Evolutionary conservation across 2,113 vertebrate species (phyloP).

Genomic region (Nothoprocta perdicaria): DNA sequence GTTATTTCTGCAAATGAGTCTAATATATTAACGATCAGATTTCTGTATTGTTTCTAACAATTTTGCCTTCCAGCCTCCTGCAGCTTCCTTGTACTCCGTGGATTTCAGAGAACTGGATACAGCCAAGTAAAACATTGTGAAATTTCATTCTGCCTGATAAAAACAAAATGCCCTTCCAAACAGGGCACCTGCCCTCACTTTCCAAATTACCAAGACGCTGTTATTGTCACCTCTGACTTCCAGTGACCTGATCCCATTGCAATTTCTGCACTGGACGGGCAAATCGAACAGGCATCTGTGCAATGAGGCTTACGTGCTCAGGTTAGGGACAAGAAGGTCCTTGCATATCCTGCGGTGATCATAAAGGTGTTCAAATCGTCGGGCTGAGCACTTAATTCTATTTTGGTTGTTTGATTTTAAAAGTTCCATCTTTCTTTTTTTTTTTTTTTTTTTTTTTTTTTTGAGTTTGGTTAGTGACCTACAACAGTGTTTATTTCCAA

Average conservation of each 20-base stretch:
- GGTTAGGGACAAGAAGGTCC: background rate
- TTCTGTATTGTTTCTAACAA: background rate
- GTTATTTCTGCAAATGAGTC: background rate
- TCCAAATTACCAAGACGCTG: background rate
- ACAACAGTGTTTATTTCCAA: background rate
- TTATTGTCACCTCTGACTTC: background rate
- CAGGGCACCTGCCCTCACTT: background rate
- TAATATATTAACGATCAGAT: background rate
- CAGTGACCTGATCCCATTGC: background rate
- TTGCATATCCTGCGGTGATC: background rate
- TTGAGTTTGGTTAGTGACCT: background rate
- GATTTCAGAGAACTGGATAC: background rate
- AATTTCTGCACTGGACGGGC: background rate
- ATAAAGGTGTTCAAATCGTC: background rate
- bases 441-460: background rate
- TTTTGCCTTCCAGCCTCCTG: background rate
- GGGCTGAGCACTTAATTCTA: fast-evolving
- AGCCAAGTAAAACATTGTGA: conserved; percentile 25
- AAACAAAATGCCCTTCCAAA: background rate
- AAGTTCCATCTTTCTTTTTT: too few species aligned
- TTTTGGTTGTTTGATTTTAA: background rate
- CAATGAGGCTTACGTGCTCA: background rate
- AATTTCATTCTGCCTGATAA: background rate
- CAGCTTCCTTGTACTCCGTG: background rate
- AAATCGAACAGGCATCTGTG: background rate